Evolutionary conservation across 1,140 invertebrate species (phyloP).

Genomic region (Sarcophaga bullata): DNA sequence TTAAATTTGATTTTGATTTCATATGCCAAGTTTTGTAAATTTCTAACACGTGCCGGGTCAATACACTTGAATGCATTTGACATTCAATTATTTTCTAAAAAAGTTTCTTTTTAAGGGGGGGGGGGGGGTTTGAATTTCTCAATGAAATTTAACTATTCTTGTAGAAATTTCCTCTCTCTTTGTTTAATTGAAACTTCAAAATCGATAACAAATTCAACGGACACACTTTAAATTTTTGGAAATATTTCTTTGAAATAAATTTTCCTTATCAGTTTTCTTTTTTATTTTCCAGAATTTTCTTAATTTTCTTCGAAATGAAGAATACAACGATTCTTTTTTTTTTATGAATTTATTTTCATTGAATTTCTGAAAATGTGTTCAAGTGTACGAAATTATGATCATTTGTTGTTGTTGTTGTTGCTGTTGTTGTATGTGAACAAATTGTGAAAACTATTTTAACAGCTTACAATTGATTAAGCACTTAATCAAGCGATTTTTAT

Average conservation of each 20-base stretch:
- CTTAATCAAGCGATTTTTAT: conserved; percentile 16
- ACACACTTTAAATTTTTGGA: not conserved
- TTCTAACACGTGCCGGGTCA: not conserved
- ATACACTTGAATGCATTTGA: not conserved
- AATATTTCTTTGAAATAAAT: not conserved
- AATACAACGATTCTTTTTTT: too few relatives aligned
- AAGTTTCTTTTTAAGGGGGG: too few relatives aligned
- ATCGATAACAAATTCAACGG: not conserved
- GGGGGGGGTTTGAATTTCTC: not conserved
- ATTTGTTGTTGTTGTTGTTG: too few relatives aligned
- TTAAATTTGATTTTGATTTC: too few relatives aligned
- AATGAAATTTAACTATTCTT: conserved; percentile 16
- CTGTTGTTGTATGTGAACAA: not conserved
- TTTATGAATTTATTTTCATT: too few relatives aligned
- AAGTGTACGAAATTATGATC: not conserved
- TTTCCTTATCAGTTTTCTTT: too few relatives aligned
- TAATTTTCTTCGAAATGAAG: too few relatives aligned
- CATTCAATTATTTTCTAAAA: not conserved
- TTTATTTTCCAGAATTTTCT: too few relatives aligned
- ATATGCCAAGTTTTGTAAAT: too few relatives aligned
- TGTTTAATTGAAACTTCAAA: not conserved
- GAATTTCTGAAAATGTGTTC: conserved; percentile 11
- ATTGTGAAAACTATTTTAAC: conserved; percentile 24
- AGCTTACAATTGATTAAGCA: conserved; percentile 24
- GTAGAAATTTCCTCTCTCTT: not conserved